Conservation (phyloP, 2,888 invertebrate genomes). For the Dicycla oo region DNA sequence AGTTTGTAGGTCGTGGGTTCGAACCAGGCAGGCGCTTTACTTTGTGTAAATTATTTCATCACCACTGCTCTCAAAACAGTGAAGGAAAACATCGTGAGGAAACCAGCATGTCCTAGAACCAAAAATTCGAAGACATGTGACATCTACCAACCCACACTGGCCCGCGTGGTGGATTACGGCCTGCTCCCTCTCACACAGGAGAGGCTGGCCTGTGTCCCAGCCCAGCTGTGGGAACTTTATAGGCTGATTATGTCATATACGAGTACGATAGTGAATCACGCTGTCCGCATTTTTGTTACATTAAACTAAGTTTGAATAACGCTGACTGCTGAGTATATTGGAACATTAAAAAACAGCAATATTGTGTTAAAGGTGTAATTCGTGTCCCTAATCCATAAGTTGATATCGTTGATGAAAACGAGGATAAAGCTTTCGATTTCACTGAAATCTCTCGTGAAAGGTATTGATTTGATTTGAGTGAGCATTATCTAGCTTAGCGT, state of each 20-base stretch:
- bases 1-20: no score
- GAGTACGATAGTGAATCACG: not conserved
- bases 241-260: not conserved
- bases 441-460: constrained; percentile 9
- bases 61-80: no score
- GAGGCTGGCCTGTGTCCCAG: no score
- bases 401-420: constrained; percentile 3
- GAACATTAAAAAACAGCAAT: constrained; percentile 3
- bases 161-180: no score
- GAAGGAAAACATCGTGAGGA: no score
- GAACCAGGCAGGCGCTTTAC: no score
- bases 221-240: no score
- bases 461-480: constrained; percentile 35
- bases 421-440: constrained; percentile 37
- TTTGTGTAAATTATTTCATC: no score
- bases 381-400: constrained; percentile 35
- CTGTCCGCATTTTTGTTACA: not conserved
- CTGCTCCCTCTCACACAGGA: no score
- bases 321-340: not conserved
- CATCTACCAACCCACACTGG: no score
- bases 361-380: not conserved
- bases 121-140: no score
- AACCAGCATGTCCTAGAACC: no score
- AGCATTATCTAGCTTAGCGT: constrained; percentile 20
- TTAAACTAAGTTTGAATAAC: not conserved